A percentile compares a stretch with the other conserved stretches of the same genome.
phyloP scores from a whole-genome alignment of 2,888 invertebrate genomes.

The Microctonus hyperodae region DNA sequence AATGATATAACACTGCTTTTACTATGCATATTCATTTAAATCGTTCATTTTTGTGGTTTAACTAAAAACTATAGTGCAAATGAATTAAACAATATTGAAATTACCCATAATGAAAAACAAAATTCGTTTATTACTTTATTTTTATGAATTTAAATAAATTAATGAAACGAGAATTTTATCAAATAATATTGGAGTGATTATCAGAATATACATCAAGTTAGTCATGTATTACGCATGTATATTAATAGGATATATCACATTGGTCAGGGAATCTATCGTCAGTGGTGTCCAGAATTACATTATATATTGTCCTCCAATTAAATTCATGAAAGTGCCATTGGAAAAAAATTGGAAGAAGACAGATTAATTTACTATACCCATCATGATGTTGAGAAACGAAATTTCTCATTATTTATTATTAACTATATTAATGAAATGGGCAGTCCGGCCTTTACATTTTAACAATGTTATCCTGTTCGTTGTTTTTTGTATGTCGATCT shows the following conservation, averaged over 20 bases:
- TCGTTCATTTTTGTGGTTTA: no score
- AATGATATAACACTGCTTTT: no score
- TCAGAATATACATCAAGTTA: no score
- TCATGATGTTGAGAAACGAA: not conserved
- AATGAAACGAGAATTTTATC: no score
- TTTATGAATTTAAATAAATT: no score
- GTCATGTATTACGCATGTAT: not conserved
- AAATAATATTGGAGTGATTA: no score
- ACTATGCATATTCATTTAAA: no score
- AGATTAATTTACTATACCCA: conserved; percentile 9
- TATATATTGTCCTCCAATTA: conserved; percentile 28
- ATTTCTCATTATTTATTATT: not conserved
- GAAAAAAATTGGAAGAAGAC: conserved; percentile 2
- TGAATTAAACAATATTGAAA: no score
- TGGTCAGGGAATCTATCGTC: not conserved
- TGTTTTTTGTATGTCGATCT: not conserved
- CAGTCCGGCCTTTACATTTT: not conserved
- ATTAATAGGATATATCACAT: no score
- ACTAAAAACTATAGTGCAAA: no score
- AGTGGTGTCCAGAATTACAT: not conserved
- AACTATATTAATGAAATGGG: not conserved
- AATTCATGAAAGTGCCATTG: conserved; percentile 24
- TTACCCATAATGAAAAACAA: no score
- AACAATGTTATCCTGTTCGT: not conserved
- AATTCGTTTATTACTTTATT: no score